Conservation (phyloP, 2,797 vertebrate genomes). For the Catamblyrhynchus diadema region DNA sequence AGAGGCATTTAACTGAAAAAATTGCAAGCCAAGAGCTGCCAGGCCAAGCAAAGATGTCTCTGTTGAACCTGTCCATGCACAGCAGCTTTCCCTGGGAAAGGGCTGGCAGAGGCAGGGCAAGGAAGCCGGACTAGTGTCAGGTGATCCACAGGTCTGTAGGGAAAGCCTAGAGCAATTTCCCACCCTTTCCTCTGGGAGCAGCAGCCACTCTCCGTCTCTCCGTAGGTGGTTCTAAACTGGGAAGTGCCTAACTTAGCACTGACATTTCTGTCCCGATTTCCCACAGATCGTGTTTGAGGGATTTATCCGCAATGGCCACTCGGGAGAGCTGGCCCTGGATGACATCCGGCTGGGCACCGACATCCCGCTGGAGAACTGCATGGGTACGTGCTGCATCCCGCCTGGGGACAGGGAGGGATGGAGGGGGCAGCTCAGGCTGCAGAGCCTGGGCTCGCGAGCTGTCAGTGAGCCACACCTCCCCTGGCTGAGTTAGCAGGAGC, state of each 20-base stretch:
- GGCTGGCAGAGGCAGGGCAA: neutral
- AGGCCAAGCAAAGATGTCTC: neutral
- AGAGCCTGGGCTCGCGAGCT: neutral
- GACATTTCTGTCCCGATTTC: conserved; percentile 8
- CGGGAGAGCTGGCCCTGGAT: conserved; percentile 90
- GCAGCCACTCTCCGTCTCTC: neutral
- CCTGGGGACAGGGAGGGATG: rapidly evolving
- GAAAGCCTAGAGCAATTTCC: neutral
- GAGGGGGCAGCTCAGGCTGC: neutral
- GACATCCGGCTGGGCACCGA: conserved; percentile 91
- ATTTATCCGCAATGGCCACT: conserved; percentile 84
- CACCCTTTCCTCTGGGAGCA: neutral
- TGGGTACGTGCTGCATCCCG: conserved; percentile 80
- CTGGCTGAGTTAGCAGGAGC: neutral
- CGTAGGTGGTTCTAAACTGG: neutral
- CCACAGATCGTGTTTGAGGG: conserved; percentile 94
- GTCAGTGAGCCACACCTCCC: neutral
- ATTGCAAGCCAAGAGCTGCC: neutral
- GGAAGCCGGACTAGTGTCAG: neutral
- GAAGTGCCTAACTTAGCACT: neutral
- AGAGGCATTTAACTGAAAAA: conserved; percentile 22
- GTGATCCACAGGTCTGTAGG: neutral
- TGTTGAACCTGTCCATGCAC: neutral
- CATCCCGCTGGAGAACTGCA: conserved; percentile 88
- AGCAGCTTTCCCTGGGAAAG: neutral